These are phyloP conservation scores for Crotalus adamanteus DNA, from an alignment of 2,797 vertebrate species.

Conservation along the genomic window DNA sequence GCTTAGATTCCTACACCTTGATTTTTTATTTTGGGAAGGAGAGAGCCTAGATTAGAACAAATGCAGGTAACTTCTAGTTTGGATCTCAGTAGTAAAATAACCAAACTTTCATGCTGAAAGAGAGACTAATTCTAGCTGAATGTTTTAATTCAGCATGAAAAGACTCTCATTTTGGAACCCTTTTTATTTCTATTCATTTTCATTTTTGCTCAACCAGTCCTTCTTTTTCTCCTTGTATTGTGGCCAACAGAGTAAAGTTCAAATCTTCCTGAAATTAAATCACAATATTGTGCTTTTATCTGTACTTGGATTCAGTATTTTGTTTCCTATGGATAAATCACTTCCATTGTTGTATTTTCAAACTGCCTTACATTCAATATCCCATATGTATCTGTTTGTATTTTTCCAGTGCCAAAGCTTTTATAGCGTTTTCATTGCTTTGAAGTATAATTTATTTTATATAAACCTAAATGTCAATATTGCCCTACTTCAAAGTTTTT, in stretches of 20 bases:
- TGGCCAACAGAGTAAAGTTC: background rate
- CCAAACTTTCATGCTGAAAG: background rate
- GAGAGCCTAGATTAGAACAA: background rate
- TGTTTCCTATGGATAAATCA: background rate
- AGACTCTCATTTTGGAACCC: background rate
- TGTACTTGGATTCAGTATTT: background rate
- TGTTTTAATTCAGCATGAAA: background rate
- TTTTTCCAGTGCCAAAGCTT: background rate
- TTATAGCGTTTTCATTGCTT: background rate
- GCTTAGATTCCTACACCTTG: background rate
- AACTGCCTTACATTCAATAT: background rate
- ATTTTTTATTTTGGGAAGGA: background rate
- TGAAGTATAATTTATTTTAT: background rate
- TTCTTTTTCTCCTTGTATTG: background rate
- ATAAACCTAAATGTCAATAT: background rate
- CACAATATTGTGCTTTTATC: background rate
- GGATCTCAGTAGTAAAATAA: background rate
- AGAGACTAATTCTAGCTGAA: background rate
- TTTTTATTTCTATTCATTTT: background rate
- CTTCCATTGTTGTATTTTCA: background rate
- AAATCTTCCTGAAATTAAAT: background rate
- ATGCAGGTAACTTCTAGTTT: background rate
- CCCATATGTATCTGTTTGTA: background rate
- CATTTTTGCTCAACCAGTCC: background rate
- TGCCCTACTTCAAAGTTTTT: background rate